phyloP scores from a whole-genome alignment of 2,888 invertebrate species.

The Ametastegia equiseti region DNA sequence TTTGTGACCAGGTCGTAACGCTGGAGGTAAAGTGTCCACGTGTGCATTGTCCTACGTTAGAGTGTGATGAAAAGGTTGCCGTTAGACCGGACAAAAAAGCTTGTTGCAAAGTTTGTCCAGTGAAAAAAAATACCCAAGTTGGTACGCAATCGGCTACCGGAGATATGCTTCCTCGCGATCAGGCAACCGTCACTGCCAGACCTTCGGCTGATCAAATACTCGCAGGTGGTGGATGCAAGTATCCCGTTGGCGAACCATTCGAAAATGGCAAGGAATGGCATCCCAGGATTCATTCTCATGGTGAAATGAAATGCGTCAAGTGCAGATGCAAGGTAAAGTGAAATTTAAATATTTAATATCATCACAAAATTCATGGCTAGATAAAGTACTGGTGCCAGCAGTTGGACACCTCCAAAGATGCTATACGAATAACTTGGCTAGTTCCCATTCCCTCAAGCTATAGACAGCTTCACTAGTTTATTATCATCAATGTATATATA shows the following conservation, averaged over 20 bases:
- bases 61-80: constrained; percentile 86
- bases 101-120: constrained; percentile 89
- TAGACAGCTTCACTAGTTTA: no score
- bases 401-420: no score
- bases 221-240: constrained; percentile 89
- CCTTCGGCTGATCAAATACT: constrained; percentile 84
- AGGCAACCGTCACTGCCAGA: constrained; percentile 75
- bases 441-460: no score
- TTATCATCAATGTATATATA: no score
- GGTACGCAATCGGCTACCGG: constrained; percentile 67
- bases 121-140: constrained; percentile 55
- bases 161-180: constrained; percentile 76
- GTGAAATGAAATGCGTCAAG: constrained; percentile 92
- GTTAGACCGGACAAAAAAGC: constrained; percentile 86
- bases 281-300: constrained; percentile 91
- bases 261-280: constrained; percentile 91
- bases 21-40: constrained; percentile 88
- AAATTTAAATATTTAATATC: neutral
- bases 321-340: constrained; percentile 91
- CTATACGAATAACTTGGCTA: no score
- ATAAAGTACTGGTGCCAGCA: no score
- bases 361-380: no score
- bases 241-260: constrained; percentile 82
- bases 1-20: constrained; percentile 78
- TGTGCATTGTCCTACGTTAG: constrained; percentile 84